A percentile compares a stretch with the other conserved stretches of the same genome.
Conservation (phyloP, 2,888 invertebrate species). For the Geotrupes spiniger region DNA sequence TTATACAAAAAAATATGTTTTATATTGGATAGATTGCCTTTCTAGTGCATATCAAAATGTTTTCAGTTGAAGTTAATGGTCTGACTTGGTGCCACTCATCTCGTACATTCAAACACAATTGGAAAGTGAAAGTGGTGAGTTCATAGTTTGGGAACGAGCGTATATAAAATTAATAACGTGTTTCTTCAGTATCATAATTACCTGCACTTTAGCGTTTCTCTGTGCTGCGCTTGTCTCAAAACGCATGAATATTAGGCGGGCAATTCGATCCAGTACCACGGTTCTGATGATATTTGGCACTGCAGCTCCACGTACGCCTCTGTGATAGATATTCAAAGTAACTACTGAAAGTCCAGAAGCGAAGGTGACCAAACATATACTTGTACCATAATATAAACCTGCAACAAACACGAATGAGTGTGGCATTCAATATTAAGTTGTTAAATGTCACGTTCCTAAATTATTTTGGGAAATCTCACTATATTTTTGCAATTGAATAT, state of each 20-base stretch:
- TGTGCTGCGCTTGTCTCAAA: slow-evolving; percentile 55
- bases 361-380: slow-evolving; percentile 77
- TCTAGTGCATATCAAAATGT: no score
- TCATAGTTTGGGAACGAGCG: no score
- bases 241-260: slow-evolving; percentile 70
- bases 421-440: background rate
- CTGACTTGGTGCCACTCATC: no score
- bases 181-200: no score
- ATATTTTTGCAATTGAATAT: no score
- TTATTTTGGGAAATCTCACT: slow-evolving; percentile 1
- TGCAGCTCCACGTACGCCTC: slow-evolving; percentile 76
- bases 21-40: no score
- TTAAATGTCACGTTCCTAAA: slow-evolving; percentile 1
- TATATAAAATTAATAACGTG: no score
- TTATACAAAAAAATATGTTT: no score
- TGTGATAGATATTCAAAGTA: slow-evolving; percentile 81
- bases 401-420: slow-evolving; percentile 34
- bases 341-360: slow-evolving; percentile 80
- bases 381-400: slow-evolving; percentile 81
- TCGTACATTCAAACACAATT: no score
- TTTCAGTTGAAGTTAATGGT: no score
- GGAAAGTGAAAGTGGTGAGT: no score
- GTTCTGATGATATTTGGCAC: slow-evolving; percentile 70
- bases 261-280: slow-evolving; percentile 72
- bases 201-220: slow-evolving; percentile 39